Evolutionary conservation across 2,113 vertebrate genomes (phyloP), one percentile per base, ranked within the genome.

Genomic region (Lepus europaeus): DNA sequence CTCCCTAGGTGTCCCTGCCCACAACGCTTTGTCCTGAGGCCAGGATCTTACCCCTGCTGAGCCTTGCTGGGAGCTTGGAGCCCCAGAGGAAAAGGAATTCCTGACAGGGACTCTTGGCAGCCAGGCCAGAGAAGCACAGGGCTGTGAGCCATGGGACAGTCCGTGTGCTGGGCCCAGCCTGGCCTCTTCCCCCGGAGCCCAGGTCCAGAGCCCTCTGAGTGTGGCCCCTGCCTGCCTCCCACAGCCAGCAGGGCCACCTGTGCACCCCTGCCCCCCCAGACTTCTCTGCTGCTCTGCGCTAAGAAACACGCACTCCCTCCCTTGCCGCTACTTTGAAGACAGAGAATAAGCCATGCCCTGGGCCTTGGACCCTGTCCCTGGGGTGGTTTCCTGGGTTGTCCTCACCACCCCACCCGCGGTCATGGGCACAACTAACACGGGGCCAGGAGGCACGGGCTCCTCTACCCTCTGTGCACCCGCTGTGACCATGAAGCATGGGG

Each of bases 181-280:
- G 11, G 56, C 45, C 84, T 64, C 83, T 73, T 66, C 22, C 64
- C 79, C 31, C 1, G 0, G 68, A 56, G 31, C 59, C 84, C 31
- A 27, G 29, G 61, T 17, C 29, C 20, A 39, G 73, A 14, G 25
- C 14, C 10, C 9, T 45, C n/a, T 16, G 22, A 17, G 27, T 20
- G 22, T n/a, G 61, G 68, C 73, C 36, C n/a, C 39, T 9, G 2
- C 53, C 56, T 49, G 27, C n/a, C 25, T 72, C 56, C 29, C 4
- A 0, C 4, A 3, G n/a, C 83, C n/a, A 45, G 53, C 51, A 74
- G 39, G 23, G 25, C 68, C 14, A 1, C 5, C 36, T 1, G 3
- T 9, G 16, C 51, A 56, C 20, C 70, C 23, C 2, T 51, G 6
- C 12, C 33, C 27, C 36, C 19, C 11, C 33, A 66, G 5, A 68